Evolutionary conservation across 2,888 invertebrate genomes (phyloP).

Genomic region (Pharmacophagus antenor): DNA sequence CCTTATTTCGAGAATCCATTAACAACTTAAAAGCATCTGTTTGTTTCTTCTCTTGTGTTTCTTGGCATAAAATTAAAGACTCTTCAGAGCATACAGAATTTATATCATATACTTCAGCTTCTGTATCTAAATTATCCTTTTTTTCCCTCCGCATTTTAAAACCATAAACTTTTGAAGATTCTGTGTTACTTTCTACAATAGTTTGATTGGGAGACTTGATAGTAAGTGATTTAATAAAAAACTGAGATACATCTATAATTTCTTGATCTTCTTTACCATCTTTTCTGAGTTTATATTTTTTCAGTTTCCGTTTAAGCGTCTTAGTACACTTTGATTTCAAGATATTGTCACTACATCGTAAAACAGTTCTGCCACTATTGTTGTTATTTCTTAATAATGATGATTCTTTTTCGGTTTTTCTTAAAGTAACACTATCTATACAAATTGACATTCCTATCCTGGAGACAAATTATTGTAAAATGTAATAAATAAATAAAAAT

Average conservation of each 20-base stretch:
- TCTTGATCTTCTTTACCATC: conserved; percentile 72
- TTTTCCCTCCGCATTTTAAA: conserved; percentile 64
- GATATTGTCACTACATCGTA: conserved; percentile 54
- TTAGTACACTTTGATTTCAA: conserved; percentile 55
- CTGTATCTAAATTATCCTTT: conserved; percentile 33
- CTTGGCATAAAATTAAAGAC: conserved; percentile 35
- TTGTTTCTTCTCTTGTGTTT: conserved; percentile 51
- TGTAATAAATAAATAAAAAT: no score
- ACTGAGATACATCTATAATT: conserved; percentile 64
- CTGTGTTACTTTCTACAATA: conserved; percentile 35
- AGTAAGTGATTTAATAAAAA: conserved; percentile 50
- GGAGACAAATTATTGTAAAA: neutral
- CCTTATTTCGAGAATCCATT: conserved; percentile 84
- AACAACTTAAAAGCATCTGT: conserved; percentile 83
- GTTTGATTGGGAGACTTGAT: conserved; percentile 54
- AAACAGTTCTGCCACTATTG: conserved; percentile 40
- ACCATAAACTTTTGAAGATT: conserved; percentile 51
- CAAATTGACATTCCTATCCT: conserved; percentile 60
- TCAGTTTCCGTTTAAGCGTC: conserved; percentile 60
- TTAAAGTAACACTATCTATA: conserved; percentile 38
- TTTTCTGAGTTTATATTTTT: conserved; percentile 65
- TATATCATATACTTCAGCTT: conserved; percentile 16
- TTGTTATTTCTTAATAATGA: conserved; percentile 35
- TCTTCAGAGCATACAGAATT: conserved; percentile 2
- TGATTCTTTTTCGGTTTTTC: conserved; percentile 35